Conservation (phyloP, 2,888 invertebrate species). For the Lasius fuliginosus region DNA sequence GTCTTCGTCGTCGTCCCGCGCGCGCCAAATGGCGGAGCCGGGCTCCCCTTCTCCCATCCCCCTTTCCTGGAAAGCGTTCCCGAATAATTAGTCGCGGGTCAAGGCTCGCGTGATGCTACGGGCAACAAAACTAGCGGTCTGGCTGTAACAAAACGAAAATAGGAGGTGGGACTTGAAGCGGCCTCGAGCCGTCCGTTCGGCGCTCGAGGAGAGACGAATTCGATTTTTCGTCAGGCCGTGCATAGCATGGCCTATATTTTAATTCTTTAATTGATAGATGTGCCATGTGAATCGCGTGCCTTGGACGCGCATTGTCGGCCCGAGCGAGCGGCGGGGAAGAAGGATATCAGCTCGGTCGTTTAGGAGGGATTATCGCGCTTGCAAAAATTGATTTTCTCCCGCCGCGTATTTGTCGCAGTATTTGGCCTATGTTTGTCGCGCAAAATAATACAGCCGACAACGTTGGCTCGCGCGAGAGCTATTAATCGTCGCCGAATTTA, state of each 20-base stretch:
- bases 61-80: conserved; percentile 58
- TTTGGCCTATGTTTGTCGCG: conserved; percentile 19
- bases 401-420: conserved; percentile 31
- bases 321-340: not conserved
- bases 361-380: conserved; percentile 29
- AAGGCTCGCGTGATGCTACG: conserved; percentile 63
- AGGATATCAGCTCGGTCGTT: conserved; percentile 21
- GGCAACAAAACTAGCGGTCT: conserved; percentile 49
- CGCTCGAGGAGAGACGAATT: conserved; percentile 44
- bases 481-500: conserved; percentile 47
- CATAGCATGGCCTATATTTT: conserved; percentile 49
- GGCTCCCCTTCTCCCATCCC: not conserved
- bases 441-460: conserved; percentile 30
- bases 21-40: conserved; percentile 23
- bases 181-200: conserved; percentile 49
- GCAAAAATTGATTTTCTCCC: conserved; percentile 50
- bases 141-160: conserved; percentile 62
- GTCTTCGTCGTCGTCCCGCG: not conserved
- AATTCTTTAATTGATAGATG: conserved; percentile 55
- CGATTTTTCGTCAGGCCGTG: conserved; percentile 55
- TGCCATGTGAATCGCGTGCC: conserved; percentile 49
- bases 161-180: conserved; percentile 52
- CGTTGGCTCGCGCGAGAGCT: conserved; percentile 33
- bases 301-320: not conserved
- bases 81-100: conserved; percentile 76